phyloP scores from a whole-genome alignment of 2,113 vertebrate genomes.

The Thermophis baileyi region DNA sequence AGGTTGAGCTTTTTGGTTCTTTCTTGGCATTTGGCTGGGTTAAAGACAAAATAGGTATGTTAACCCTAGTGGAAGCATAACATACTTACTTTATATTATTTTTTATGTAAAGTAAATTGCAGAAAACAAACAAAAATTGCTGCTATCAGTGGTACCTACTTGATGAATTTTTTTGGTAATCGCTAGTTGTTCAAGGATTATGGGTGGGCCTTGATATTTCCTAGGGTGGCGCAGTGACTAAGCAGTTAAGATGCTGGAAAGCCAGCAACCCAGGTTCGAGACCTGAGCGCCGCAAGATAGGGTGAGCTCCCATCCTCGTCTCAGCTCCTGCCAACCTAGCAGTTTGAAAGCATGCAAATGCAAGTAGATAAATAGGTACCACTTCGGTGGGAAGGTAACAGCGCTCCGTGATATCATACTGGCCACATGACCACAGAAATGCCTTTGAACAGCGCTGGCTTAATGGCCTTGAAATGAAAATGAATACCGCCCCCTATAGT shows the following conservation, averaged over 20 bases:
- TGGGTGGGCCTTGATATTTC: not conserved
- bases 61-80: not conserved
- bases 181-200: not conserved
- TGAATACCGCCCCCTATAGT: not conserved
- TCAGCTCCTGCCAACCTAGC: not conserved
- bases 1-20: not conserved
- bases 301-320: not conserved
- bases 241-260: not conserved
- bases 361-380: not conserved
- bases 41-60: not conserved
- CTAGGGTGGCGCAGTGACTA: not conserved
- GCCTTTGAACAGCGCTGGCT: not conserved
- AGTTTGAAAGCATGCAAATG: not conserved
- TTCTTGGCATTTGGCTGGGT: not conserved
- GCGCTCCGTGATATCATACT: not conserved
- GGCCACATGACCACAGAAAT: not conserved
- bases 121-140: not conserved
- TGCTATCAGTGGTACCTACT: not conserved
- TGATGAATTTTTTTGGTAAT: not conserved
- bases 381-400: not conserved
- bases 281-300: not conserved
- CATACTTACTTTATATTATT: not conserved
- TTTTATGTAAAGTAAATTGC: not conserved
- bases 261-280: not conserved
- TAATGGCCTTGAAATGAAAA: not conserved